These are phyloP conservation scores for Tragopan temminckii DNA, from an alignment of 2,797 vertebrate genomes.

Conservation along the genomic window DNA sequence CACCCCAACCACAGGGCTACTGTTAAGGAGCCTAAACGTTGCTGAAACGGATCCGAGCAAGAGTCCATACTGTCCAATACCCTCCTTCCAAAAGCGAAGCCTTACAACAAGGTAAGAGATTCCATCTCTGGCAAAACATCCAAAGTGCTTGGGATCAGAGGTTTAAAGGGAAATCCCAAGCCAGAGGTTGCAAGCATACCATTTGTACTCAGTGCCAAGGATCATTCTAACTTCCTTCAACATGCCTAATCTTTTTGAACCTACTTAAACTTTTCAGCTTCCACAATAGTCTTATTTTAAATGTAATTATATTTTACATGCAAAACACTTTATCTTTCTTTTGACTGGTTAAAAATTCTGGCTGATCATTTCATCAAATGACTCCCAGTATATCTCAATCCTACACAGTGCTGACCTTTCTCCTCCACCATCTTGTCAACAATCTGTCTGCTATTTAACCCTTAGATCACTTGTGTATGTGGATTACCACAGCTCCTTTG, in stretches of 20 bases:
- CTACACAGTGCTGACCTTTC: not conserved
- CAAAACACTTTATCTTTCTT: not conserved
- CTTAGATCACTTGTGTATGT: not conserved
- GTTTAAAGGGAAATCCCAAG: slow-evolving; percentile 30
- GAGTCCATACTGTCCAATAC: fast-evolving
- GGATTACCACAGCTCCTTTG: not conserved
- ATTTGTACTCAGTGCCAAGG: not conserved
- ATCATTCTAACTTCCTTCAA: not conserved
- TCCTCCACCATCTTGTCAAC: not conserved
- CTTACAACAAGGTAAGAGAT: not conserved
- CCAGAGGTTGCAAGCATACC: not conserved
- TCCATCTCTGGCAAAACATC: not conserved
- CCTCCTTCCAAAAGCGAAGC: not conserved
- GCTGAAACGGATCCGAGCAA: not conserved
- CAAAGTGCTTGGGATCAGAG: not conserved
- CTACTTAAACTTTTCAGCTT: not conserved
- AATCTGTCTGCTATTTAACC: not conserved
- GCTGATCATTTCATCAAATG: not conserved
- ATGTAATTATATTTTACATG: not conserved
- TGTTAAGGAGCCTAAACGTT: not conserved
- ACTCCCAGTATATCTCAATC: not conserved
- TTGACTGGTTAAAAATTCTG: not conserved
- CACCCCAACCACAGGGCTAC: not conserved
- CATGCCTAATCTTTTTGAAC: not conserved
- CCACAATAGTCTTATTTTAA: not conserved